Evolutionary conservation across 2,888 invertebrate genomes (phyloP), one percentile per base, ranked within the genome.

Genomic region (Zonitis immaculata): DNA sequence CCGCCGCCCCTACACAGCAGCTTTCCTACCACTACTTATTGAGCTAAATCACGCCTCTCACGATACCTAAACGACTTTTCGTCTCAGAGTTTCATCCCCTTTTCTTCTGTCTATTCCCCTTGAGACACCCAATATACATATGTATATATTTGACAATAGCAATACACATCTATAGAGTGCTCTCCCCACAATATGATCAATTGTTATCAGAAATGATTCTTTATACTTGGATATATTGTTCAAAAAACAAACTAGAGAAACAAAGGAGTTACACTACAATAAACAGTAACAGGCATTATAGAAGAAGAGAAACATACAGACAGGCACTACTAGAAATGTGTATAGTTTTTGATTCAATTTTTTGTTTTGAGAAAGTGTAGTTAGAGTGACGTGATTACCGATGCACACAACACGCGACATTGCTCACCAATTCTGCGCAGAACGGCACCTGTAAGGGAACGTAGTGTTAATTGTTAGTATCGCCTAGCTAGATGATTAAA

Each of bases 391-490:
- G 86, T 87, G 87, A 87, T 81, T 90, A 90, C 89, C 90, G 90
- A 89, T 89, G 89, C 88, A 89, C 88, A 89, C 88, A 89, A 89
- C 88, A 89, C 89, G 89, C 89, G 87, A 86, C 86, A 89, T 89
- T 89, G 89, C 89, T 90, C 89, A 90, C 89, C 89, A 89, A 86
- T 86, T 88, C 88, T 85, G 89, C 89, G 86, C 90, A 90, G 87
- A 87, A 88, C 84, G 89, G 89, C 86, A 89, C 89, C 90, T 90
- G 89, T 80, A 77, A 77, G 76, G 78, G 77, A 78, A 79, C 74
- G 73, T 68, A 77, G 75, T 77, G 78, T 78, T 78, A 78, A 74
- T 75, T 76, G 76, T 76, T 77, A 77, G 76, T 76, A 73, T 68
- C 64, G 74, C 74, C 73, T 75, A 75, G 75, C 74, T 69, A 53